Evolutionary conservation across 2,113 vertebrate species (phyloP), one percentile per base, ranked within the genome.

Genomic region (Toxotes chatareus): DNA sequence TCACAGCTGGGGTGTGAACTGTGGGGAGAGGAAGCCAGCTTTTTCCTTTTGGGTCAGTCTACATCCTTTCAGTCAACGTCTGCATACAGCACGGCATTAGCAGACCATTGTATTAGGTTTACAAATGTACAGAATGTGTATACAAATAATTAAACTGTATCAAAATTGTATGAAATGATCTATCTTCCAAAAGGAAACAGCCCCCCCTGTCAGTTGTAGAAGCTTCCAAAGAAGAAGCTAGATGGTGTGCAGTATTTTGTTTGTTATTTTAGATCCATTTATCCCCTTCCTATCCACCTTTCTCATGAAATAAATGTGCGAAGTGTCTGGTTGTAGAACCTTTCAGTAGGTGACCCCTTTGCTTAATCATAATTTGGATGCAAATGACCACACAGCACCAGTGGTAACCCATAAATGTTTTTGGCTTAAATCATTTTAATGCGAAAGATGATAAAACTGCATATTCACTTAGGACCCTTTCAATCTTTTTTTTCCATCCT

Each of bases 1-100:
- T 84, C 66, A 84, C 88, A 93, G 91, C 87, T 93, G 90, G 83
- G 34, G 86, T 88, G 83, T 81, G 87, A 90, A 86, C 49, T n/a
- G 70, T 72, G 19, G 14, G 10, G 8, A 34, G 27, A 73, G 90
- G 86, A 92, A 86, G 79, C 5, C 3, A 44, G 67, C 31, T 49
- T 85, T 69, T 92, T 90, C 56, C 89, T 91, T 88, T 78, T 73
- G 67, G 87, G 82, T 88, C 88, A 86, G 88, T 82, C 80, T 79
- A 61, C 82, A 86, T 91, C 91, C 90, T 88, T 57, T 38, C 49
- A 66, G 70, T 55, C 38, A 32, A 14, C 2, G 4, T 76, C 55
- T 51, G 21, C 40, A 68, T 49, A 34, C 23, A 53, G 69, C 32
- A 73, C 8, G n/a, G 34, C 60, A 70, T 36, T 47, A 46, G 1